phyloP scores from a whole-genome alignment of 2,797 vertebrate genomes.

The Astyanax mexicanus region DNA sequence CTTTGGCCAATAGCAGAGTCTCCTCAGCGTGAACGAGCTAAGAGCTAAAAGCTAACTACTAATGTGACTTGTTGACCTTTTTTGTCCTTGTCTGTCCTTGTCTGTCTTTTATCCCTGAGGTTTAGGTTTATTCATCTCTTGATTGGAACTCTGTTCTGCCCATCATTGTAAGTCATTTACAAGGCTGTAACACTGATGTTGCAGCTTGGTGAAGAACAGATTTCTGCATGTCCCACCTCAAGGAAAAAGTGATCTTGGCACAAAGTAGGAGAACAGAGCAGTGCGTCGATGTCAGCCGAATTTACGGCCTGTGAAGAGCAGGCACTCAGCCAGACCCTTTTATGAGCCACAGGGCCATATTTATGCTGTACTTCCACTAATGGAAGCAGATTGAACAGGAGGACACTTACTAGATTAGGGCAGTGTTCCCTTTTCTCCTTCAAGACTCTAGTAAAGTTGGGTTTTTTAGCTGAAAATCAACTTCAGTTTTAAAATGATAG shows the following conservation, averaged over 20 bases:
- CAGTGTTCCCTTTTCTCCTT: constrained; percentile 44
- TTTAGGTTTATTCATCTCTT: constrained; percentile 57
- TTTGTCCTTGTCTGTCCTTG: constrained; percentile 23
- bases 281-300: constrained; percentile 51
- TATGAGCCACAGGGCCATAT: constrained; percentile 61
- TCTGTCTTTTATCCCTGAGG: constrained; percentile 38
- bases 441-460: constrained; percentile 40
- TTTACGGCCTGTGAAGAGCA: constrained; percentile 52
- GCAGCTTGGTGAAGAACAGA: constrained; percentile 54
- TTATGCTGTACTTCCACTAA: constrained; percentile 64
- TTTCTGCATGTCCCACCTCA: constrained; percentile 58
- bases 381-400: constrained; percentile 62
- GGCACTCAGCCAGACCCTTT: constrained; percentile 60
- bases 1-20: constrained; percentile 38
- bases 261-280: constrained; percentile 52
- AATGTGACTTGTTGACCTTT: constrained; percentile 40
- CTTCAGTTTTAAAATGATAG: constrained; percentile 48
- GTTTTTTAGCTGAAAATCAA: constrained; percentile 29
- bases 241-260: constrained; percentile 57
- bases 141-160: constrained; percentile 50
- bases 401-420: constrained; percentile 57
- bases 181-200: constrained; percentile 52
- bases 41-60: constrained; percentile 44
- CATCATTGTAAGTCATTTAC: constrained; percentile 52
- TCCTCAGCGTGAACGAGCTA: constrained; percentile 31